Conservation (phyloP, 2,113 vertebrate species). For the Lophotis ruficrista region DNA sequence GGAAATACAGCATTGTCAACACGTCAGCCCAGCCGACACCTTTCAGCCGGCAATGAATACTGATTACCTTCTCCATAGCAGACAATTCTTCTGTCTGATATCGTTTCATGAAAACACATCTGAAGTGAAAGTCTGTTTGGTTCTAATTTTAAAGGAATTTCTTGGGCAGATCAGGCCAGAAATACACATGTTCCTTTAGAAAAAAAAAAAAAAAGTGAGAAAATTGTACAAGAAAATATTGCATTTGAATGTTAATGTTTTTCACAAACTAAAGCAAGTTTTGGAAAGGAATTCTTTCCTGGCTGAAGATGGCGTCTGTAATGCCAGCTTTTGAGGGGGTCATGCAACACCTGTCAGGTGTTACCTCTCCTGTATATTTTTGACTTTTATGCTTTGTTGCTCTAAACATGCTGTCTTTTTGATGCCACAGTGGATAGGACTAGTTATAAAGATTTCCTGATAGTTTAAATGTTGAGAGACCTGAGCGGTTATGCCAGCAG, state of each 20-base stretch:
- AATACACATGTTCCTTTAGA: background rate
- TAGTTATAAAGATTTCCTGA: background rate
- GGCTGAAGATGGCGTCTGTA: background rate
- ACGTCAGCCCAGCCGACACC: slow-evolving; percentile 19
- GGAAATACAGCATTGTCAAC: slow-evolving; percentile 45
- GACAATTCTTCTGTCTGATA: background rate
- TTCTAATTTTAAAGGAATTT: background rate
- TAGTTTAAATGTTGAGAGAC: background rate
- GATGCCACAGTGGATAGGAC: background rate
- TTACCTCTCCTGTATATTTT: background rate
- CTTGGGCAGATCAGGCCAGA: background rate
- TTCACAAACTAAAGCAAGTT: background rate
- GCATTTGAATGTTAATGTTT: background rate
- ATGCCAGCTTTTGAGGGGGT: background rate
- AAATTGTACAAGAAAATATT: background rate
- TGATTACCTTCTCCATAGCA: slow-evolving; percentile 10
- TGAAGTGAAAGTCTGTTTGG: background rate
- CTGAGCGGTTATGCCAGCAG: background rate
- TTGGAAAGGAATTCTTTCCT: background rate
- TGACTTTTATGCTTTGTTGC: background rate
- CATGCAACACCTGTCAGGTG: background rate
- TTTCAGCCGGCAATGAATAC: slow-evolving; percentile 37
- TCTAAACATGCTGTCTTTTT: background rate
- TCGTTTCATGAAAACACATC: background rate
- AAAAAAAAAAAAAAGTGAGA: background rate